A percentile compares a stretch with the other conserved stretches of the same genome.
These are phyloP conservation scores for Phocoena phocoena DNA, from an alignment of 2,113 vertebrate species.

Conservation along the genomic window DNA sequence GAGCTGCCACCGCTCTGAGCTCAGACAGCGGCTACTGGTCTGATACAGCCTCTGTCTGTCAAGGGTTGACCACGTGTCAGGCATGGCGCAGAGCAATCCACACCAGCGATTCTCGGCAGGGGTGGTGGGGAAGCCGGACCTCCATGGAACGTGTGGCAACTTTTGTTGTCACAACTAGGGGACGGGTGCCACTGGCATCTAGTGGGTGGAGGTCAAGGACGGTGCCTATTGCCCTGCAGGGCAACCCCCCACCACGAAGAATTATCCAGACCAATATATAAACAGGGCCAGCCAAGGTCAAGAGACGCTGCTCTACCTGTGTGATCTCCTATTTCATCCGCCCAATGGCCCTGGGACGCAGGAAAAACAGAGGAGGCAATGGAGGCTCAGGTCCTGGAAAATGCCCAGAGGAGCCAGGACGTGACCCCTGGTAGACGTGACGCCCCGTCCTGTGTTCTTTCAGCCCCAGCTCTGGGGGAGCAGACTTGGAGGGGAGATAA, in stretches of 20 bases:
- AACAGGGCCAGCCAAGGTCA: accelerated
- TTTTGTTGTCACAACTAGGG: neutral
- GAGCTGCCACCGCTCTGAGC: accelerated
- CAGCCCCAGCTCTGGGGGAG: neutral
- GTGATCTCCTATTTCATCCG: neutral
- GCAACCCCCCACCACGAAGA: neutral
- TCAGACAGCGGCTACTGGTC: neutral
- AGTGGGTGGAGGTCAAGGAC: neutral
- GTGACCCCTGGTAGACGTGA: neutral
- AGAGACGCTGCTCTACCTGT: neutral
- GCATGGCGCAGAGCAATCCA: too few relatives aligned
- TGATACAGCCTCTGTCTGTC: too few relatives aligned
- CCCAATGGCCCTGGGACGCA: accelerated
- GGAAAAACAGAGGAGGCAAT: neutral
- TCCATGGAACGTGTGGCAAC: neutral
- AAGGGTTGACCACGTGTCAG: too few relatives aligned
- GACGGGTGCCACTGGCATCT: too few relatives aligned
- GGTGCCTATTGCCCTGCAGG: accelerated
- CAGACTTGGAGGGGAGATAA: accelerated
- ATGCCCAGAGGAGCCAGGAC: neutral
- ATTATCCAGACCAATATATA: accelerated
- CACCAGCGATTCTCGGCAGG: neutral
- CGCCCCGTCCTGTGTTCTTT: neutral
- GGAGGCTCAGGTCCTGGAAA: neutral
- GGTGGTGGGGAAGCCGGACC: neutral